These are phyloP conservation scores for Uria aalge DNA, from an alignment of 2,113 vertebrate species.

Conservation along the genomic window DNA sequence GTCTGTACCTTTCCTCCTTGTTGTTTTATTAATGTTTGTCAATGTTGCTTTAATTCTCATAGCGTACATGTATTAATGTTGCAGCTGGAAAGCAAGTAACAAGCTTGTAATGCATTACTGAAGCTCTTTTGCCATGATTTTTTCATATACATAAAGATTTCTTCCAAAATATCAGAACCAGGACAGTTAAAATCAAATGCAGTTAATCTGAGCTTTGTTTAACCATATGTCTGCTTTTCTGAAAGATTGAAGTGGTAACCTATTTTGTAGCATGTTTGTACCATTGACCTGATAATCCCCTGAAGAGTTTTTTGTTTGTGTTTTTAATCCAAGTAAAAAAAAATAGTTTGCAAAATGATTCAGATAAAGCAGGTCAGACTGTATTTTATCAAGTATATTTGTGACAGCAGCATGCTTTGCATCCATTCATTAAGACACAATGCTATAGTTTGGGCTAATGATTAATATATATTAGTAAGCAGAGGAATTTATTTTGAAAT, in stretches of 20 bases:
- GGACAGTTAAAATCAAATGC: background rate
- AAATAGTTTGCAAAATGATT: conserved; percentile 52
- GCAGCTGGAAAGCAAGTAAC: background rate
- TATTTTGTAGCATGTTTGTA: conserved; percentile 38
- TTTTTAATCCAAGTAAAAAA: conserved; percentile 66
- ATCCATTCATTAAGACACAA: background rate
- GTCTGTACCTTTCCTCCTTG: background rate
- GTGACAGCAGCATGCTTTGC: background rate
- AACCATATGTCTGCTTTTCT: conserved; percentile 48
- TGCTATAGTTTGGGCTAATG: conserved; percentile 5
- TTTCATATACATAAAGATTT: background rate
- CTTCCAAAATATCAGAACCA: background rate
- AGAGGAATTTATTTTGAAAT: background rate
- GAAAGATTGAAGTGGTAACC: conserved; percentile 54
- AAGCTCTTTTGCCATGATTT: conserved; percentile 17
- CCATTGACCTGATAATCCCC: conserved; percentile 67
- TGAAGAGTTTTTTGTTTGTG: background rate
- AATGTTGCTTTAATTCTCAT: background rate
- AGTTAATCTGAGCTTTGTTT: conserved; percentile 48
- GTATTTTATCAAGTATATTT: conserved; percentile 36
- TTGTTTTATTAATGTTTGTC: conserved; percentile 6
- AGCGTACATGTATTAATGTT: background rate
- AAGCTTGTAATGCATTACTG: background rate
- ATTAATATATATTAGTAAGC: background rate
- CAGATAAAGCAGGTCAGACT: conserved; percentile 53